Evolutionary conservation across 2,888 invertebrate genomes (phyloP).

Genomic region (Callosobruchus maculatus): DNA sequence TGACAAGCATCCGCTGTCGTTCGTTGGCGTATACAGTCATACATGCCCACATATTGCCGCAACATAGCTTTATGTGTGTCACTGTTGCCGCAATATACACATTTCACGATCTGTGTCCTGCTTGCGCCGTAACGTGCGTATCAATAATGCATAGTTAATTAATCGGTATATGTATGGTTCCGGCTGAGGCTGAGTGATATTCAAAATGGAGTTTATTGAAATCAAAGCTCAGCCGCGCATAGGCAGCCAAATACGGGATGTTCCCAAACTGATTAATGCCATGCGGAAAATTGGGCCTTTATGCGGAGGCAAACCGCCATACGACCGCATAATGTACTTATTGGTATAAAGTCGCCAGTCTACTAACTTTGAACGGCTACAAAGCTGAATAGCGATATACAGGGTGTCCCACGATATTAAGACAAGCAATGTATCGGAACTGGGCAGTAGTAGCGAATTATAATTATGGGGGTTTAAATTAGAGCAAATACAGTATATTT

Average conservation of each 20-base stretch:
- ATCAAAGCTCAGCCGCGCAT: not conserved
- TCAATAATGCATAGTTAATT: not conserved
- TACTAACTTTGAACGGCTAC: no score
- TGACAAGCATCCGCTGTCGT: not conserved
- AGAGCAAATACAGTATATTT: no score
- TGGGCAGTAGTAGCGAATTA: no score
- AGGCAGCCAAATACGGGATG: not conserved
- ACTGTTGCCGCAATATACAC: not conserved
- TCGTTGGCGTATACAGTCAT: not conserved
- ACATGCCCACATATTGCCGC: not conserved
- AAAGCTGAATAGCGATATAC: no score
- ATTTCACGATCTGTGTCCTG: not conserved
- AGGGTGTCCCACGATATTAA: no score
- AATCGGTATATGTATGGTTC: not conserved
- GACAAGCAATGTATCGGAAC: no score
- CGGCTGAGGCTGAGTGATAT: not conserved
- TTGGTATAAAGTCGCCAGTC: not conserved
- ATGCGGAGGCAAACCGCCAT: not conserved
- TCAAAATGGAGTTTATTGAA: not conserved
- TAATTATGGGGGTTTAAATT: no score
- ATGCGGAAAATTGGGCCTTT: not conserved
- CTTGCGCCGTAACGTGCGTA: not conserved
- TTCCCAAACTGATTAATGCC: not conserved
- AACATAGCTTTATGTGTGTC: not conserved
- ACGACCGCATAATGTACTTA: not conserved